Conservation (phyloP, 2,113 vertebrate species). For the Chaetodon trifascialis region DNA sequence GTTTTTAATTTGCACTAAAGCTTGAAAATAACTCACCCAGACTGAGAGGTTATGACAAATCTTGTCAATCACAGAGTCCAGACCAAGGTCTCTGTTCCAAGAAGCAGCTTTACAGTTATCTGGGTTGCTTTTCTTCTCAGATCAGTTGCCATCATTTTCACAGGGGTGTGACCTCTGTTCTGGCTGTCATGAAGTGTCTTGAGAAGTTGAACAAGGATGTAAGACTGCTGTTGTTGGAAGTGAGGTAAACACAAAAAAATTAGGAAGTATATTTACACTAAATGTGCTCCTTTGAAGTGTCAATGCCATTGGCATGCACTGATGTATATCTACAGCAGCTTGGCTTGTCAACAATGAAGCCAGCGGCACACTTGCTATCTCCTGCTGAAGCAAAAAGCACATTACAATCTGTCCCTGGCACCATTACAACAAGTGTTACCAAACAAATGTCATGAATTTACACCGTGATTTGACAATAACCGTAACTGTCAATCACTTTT, state of each 20-base stretch:
- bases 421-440: background rate
- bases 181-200: background rate
- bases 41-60: background rate
- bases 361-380: conserved; percentile 10
- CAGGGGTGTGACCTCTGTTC: background rate
- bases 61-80: background rate
- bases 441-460: conserved; percentile 24
- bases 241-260: conserved; percentile 28
- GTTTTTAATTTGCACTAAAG: background rate
- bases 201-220: background rate
- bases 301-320: background rate
- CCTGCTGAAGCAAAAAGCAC: conserved; percentile 9
- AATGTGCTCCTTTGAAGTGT: background rate
- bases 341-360: conserved; percentile 6
- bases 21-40: background rate
- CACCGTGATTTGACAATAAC: conserved; percentile 3
- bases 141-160: background rate
- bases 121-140: background rate
- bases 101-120: background rate
- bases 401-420: background rate
- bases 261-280: conserved; percentile 49
- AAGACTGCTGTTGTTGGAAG: conserved; percentile 10
- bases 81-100: background rate
- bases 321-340: conserved; percentile 1
- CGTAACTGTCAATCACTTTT: background rate